phyloP scores from a whole-genome alignment of 2,888 invertebrate genomes.

The Dynastes maya region DNA sequence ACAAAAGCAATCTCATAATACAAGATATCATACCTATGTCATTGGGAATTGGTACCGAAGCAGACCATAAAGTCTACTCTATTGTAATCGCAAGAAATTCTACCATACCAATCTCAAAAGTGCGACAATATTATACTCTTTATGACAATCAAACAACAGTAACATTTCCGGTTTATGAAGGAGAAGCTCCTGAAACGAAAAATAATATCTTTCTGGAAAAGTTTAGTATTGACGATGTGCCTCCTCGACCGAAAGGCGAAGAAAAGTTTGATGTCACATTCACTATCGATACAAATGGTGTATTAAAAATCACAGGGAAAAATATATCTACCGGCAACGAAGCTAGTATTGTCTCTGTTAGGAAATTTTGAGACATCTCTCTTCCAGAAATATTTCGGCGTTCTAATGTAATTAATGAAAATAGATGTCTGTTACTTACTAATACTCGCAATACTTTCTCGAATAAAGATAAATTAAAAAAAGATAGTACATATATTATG shows the following conservation, averaged over 20 bases:
- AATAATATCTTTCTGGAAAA: slow-evolving; percentile 39
- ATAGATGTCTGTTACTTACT: too few relatives aligned
- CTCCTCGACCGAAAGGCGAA: neutral
- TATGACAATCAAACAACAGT: slow-evolving; percentile 53
- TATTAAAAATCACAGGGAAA: slow-evolving; percentile 17
- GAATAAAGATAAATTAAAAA: too few relatives aligned
- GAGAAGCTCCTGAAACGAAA: slow-evolving; percentile 6
- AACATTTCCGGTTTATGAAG: slow-evolving; percentile 32
- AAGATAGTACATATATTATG: too few relatives aligned
- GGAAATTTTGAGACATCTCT: slow-evolving; percentile 3
- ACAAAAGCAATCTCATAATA: slow-evolving; percentile 41
- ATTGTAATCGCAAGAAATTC: slow-evolving; percentile 10
- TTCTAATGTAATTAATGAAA: too few relatives aligned
- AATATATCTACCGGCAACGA: slow-evolving; percentile 23
- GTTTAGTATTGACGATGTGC: slow-evolving; percentile 15
- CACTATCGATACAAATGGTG: slow-evolving; percentile 30
- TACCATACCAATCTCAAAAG: slow-evolving; percentile 47
- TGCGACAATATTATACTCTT: slow-evolving; percentile 44
- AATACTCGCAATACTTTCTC: too few relatives aligned
- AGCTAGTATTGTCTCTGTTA: neutral
- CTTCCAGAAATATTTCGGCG: too few relatives aligned
- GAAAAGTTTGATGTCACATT: slow-evolving; percentile 36
- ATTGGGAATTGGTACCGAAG: slow-evolving; percentile 40
- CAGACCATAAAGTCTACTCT: too few relatives aligned
- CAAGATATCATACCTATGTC: slow-evolving; percentile 60